Percentiles rank a stretch among this genome's conserved stretches.
Conservation (phyloP, 2,888 invertebrate species). For the Chrysomela aeneicollis region DNA sequence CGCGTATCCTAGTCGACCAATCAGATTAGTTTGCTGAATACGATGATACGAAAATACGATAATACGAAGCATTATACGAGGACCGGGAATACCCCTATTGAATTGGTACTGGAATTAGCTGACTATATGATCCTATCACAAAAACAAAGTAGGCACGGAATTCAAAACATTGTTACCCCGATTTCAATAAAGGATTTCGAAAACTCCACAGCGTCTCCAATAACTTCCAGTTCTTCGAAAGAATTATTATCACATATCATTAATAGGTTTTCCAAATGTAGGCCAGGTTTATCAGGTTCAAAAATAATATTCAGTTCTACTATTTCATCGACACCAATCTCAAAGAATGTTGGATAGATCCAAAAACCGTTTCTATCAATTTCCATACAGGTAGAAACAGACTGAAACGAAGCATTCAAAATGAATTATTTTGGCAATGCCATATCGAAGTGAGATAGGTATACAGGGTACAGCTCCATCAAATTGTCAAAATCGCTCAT, state of each 20-base stretch:
- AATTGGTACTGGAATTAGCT: too few relatives aligned
- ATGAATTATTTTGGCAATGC: too few relatives aligned
- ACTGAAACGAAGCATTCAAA: conserved; percentile 22
- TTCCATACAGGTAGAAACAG: conserved; percentile 48
- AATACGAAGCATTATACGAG: too few relatives aligned
- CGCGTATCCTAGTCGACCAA: too few relatives aligned
- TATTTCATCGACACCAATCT: conserved; percentile 54
- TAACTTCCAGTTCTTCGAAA: conserved; percentile 56
- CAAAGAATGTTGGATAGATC: conserved; percentile 60
- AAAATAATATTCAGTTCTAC: conserved; percentile 57
- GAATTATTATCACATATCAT: conserved; percentile 60
- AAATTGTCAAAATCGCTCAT: too few relatives aligned
- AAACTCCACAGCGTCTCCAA: conserved; percentile 61
- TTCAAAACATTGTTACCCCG: conserved; percentile 39
- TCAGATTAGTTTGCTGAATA: too few relatives aligned
- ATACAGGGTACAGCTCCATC: too few relatives aligned
- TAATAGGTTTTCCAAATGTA: conserved; percentile 59
- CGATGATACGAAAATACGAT: too few relatives aligned
- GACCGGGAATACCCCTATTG: too few relatives aligned
- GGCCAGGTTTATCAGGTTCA: conserved; percentile 55
- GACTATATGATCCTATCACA: too few relatives aligned
- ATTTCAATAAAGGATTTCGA: conserved; percentile 48
- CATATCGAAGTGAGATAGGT: too few relatives aligned
- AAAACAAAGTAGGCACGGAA: too few relatives aligned
- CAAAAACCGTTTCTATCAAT: conserved; percentile 55